Evolutionary conservation across 2,888 invertebrate species (phyloP).

Genomic region (Tuta absoluta): DNA sequence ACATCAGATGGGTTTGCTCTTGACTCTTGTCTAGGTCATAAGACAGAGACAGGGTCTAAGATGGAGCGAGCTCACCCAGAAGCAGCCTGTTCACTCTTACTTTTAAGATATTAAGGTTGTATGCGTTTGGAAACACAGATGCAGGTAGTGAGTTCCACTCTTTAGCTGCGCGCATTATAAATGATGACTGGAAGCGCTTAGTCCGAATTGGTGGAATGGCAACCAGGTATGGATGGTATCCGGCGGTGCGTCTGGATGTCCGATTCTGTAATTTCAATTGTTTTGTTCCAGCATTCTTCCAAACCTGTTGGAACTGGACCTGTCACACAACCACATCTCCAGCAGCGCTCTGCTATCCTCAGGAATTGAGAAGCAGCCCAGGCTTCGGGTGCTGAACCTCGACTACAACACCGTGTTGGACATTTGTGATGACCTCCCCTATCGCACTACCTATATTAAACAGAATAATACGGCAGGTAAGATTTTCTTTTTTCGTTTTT

Average conservation of each 20-base stretch:
- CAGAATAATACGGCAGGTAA: neutral
- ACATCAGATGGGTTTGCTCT: neutral
- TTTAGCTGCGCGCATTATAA: no score
- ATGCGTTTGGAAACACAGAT: no score
- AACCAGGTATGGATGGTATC: no score
- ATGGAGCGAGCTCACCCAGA: no score
- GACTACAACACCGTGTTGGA: slow-evolving; percentile 14
- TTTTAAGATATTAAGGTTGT: no score
- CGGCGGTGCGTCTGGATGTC: no score
- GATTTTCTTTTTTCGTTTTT: neutral
- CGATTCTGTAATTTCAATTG: neutral
- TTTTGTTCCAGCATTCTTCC: slow-evolving; percentile 11
- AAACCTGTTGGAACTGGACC: neutral
- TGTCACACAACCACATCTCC: slow-evolving; percentile 21
- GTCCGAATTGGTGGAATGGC: no score
- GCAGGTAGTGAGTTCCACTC: no score
- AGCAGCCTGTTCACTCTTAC: no score
- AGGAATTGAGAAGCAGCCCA: slow-evolving; percentile 15
- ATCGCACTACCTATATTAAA: neutral
- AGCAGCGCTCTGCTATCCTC: slow-evolving; percentile 13
- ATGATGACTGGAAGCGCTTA: no score
- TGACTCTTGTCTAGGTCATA: no score
- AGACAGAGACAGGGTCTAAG: no score
- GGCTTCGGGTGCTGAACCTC: neutral
- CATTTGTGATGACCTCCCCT: slow-evolving; percentile 4